Percentiles rank a stretch among this genome's conserved stretches.
These are phyloP conservation scores for Luperina nickerlii DNA, from an alignment of 2,888 invertebrate species.

Conservation along the genomic window DNA sequence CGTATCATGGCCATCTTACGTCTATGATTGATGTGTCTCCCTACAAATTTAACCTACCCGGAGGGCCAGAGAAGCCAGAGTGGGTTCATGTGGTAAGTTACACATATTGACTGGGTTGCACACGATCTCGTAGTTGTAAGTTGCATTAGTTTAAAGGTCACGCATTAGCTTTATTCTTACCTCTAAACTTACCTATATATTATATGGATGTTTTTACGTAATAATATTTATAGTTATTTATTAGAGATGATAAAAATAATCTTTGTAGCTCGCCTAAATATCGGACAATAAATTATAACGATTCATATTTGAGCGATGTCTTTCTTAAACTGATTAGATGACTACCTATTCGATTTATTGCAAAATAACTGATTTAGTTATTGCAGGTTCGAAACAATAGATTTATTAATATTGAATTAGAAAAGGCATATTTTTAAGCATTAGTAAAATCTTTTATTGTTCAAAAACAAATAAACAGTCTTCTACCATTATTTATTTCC, in stretches of 20 bases:
- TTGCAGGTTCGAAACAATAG: neutral
- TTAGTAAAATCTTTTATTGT: neutral
- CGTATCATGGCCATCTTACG: constrained; percentile 99
- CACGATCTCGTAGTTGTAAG: constrained; percentile 51
- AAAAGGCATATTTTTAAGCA: constrained; percentile 2
- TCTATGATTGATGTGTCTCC: constrained; percentile 99
- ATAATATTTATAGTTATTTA: constrained; percentile 36
- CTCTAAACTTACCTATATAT: constrained; percentile 13
- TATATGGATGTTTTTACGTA: constrained; percentile 46
- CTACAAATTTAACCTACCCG: constrained; percentile 98
- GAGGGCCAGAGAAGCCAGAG: constrained; percentile 95
- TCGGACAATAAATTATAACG: neutral
- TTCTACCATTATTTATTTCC: constrained; percentile 8
- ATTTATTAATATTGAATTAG: neutral
- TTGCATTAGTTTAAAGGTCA: constrained; percentile 47
- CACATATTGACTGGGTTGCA: constrained; percentile 69
- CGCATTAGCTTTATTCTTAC: constrained; percentile 53
- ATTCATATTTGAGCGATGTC: constrained; percentile 12
- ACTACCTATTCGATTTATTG: neutral
- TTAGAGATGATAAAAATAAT: constrained; percentile 43
- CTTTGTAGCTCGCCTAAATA: constrained; percentile 28
- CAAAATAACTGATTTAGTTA: neutral
- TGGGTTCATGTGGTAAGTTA: constrained; percentile 96
- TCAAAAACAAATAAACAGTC: constrained; percentile 3
- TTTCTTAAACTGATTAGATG: neutral